These are phyloP conservation scores for Heliconius sara DNA, from an alignment of 2,888 invertebrate species.

Conservation along the genomic window DNA sequence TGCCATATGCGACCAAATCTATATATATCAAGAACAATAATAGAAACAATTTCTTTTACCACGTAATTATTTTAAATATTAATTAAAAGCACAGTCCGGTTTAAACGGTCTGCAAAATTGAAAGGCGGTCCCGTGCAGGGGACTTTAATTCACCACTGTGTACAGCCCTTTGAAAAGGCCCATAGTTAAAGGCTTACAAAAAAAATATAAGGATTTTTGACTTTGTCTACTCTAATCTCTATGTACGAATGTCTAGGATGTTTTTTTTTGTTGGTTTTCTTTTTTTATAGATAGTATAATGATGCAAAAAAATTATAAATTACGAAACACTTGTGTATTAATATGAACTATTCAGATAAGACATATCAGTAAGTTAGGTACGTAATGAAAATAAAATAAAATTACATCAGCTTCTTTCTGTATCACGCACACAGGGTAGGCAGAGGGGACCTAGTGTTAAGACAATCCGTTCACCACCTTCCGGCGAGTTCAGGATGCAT, in stretches of 20 bases:
- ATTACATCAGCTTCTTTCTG: too few relatives aligned
- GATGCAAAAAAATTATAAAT: background rate
- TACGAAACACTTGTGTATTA: background rate
- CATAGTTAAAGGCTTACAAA: constrained; percentile 15
- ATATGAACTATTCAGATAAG: background rate
- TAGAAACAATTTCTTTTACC: background rate
- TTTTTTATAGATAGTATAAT: background rate
- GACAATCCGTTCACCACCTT: too few relatives aligned
- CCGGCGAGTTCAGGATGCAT: too few relatives aligned
- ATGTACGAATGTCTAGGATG: background rate
- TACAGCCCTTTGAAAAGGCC: constrained; percentile 15
- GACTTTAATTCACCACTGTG: constrained; percentile 15
- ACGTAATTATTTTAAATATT: constrained; percentile 9
- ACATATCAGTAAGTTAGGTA: too few relatives aligned
- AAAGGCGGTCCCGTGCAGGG: constrained; percentile 18
- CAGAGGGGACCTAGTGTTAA: too few relatives aligned
- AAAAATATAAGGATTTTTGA: background rate
- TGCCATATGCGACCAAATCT: too few relatives aligned
- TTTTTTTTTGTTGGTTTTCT: background rate
- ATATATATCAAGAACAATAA: background rate
- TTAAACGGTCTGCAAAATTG: constrained; percentile 24
- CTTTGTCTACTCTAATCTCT: background rate
- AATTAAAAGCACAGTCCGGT: constrained; percentile 6
- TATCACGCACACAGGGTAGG: too few relatives aligned
- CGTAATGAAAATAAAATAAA: too few relatives aligned